Evolutionary conservation across 2,797 vertebrate genomes (phyloP), one percentile per base, ranked within the genome.

Genomic region (Sebastolobus altivelis): DNA sequence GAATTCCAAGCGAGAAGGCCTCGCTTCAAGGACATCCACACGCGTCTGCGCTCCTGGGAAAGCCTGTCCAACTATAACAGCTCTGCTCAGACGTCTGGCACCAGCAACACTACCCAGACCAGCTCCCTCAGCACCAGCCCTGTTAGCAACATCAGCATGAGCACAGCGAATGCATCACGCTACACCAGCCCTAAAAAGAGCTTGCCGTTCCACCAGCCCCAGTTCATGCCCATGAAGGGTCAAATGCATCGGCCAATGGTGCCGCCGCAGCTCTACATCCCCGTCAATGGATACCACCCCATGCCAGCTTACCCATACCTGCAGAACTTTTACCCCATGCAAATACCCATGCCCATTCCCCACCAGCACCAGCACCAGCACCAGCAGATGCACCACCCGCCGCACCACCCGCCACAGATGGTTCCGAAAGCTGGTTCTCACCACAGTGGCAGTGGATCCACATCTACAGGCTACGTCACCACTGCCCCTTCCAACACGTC

Each of bases 51-150:
- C 72, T 96, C 97, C 25, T 99, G 98, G 98, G 98, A 99, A 85
- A 98, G 94, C 88, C 94, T 98, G 79, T 97, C 97, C 55, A 97
- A 96, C 94, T 98, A 97, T 76, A 98, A 96, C 92, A 97, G 97
- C 89, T 98, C 98, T 0, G 97, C 97, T 0, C 98, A 98, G 93
- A 98, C 98, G 1, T 99, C 98, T 1, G 97, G 98, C 35, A 95
- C 97, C 77, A 99, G 97, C 94, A 99, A 98, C 86, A 97, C 97
- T 43, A 99, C 98, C 0, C 98, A 99, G 94, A 99, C 97, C 84
- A 99, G 98, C 88, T 99, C 98, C 2, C 96, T 99, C 61, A 99
- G 98, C 89, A 99, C 98, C 84, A 99, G 98, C 87, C 98, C 98
- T 0, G 96, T 99, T 37, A 99, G 98, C 92, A 98, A 93, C 71